phyloP scores from a whole-genome alignment of 2,113 vertebrate genomes.

The Plestiodon gilberti region DNA sequence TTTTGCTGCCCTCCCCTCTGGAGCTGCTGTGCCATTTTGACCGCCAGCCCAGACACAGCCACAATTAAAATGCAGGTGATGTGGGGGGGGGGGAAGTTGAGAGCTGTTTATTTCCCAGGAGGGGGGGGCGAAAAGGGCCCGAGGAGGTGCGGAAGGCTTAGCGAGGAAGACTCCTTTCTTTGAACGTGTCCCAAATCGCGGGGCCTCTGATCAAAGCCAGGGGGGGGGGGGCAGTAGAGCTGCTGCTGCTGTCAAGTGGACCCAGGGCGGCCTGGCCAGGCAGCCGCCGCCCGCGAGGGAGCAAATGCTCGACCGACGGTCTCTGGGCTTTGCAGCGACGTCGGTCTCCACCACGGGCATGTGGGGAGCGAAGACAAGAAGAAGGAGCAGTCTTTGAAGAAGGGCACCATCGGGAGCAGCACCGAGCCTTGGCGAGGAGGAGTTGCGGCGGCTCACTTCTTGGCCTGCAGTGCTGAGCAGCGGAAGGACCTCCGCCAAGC shows the following conservation, averaged over 20 bases:
- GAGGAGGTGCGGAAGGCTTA: neutral
- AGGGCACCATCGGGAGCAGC: too few relatives aligned
- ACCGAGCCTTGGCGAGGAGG: too few relatives aligned
- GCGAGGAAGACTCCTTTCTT: constrained; percentile 35
- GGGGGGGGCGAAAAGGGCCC: neutral
- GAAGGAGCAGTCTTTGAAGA: neutral
- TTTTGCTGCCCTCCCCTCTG: too few relatives aligned
- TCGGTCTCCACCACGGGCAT: constrained; percentile 50
- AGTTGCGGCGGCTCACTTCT: too few relatives aligned
- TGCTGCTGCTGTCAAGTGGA: constrained; percentile 59
- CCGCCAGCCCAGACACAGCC: neutral
- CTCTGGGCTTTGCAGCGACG: constrained; percentile 60
- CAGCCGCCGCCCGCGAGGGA: constrained; percentile 59
- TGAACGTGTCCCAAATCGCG: constrained; percentile 33
- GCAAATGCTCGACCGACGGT: constrained; percentile 61
- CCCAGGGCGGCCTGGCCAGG: constrained; percentile 51
- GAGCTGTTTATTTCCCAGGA: constrained; percentile 15
- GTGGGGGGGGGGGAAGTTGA: too few relatives aligned
- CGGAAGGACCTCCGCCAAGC: too few relatives aligned
- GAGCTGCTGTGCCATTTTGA: constrained; percentile 21
- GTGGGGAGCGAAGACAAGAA: neutral
- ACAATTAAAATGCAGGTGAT: constrained; percentile 1
- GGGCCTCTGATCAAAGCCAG: constrained; percentile 52
- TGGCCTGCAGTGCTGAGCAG: too few relatives aligned
- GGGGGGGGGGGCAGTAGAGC: too few relatives aligned